Conservation (phyloP, 2,113 vertebrate genomes). For the Pelecanus crispus region DNA sequence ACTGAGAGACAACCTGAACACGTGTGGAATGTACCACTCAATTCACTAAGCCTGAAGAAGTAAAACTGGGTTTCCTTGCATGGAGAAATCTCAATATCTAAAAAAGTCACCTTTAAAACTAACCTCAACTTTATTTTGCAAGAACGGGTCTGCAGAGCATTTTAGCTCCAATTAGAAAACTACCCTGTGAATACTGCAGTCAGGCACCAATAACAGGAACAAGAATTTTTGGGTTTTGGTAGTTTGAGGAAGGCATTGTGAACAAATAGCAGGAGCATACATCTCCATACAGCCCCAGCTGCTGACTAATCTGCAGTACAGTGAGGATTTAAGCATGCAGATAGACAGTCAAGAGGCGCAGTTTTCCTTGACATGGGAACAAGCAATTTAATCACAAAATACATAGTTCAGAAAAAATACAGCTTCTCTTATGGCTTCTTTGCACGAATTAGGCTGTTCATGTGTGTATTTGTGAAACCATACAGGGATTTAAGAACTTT, state of each 20-base stretch:
- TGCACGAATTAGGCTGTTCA: not conserved
- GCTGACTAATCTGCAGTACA: not conserved
- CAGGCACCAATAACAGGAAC: not conserved
- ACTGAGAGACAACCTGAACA: not conserved
- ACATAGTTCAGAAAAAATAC: not conserved
- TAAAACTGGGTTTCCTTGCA: not conserved
- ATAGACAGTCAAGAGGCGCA: not conserved
- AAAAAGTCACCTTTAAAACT: not conserved
- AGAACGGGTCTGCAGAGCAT: not conserved
- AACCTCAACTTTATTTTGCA: not conserved
- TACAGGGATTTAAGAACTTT: not conserved
- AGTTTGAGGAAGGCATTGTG: not conserved
- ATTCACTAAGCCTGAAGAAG: not conserved
- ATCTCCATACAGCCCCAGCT: not conserved
- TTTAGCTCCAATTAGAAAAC: not conserved
- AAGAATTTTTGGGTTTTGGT: not conserved
- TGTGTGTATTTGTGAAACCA: not conserved
- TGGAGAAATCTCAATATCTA: not conserved
- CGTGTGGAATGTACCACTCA: fast-evolving
- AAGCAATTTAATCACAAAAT: not conserved
- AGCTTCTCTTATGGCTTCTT: not conserved
- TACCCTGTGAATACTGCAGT: not conserved
- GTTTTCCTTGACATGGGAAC: not conserved
- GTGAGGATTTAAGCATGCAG: not conserved
- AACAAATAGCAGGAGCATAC: not conserved